These are phyloP conservation scores for Manacus vitellinus DNA, from an alignment of 2,113 vertebrate species.

Conservation along the genomic window DNA sequence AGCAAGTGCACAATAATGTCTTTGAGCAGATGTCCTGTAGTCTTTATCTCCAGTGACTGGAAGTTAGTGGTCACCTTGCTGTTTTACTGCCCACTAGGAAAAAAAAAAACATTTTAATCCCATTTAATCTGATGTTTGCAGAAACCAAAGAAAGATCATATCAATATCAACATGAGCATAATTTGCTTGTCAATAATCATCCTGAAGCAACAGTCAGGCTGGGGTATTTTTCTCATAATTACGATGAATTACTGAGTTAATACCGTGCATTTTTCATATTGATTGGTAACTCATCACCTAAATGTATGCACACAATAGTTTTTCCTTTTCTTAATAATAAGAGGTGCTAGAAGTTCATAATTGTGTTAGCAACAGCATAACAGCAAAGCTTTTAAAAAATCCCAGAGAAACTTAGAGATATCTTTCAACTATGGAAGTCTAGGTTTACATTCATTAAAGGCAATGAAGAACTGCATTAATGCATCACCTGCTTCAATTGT, in stretches of 20 bases:
- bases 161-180: not conserved
- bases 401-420: not conserved
- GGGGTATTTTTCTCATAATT: not conserved
- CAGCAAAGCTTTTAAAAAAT: not conserved
- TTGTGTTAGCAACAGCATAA: not conserved
- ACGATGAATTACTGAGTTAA: not conserved
- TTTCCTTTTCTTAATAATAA: not conserved
- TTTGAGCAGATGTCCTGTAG: not conserved
- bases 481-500: not conserved
- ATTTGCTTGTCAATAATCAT: not conserved
- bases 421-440: not conserved
- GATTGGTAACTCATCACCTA: fast-evolving
- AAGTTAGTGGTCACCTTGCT: not conserved
- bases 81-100: not conserved
- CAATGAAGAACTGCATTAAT: not conserved
- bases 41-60: conserved; percentile 15
- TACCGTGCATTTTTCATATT: not conserved
- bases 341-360: not conserved
- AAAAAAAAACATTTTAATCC: not conserved
- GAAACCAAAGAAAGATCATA: not conserved
- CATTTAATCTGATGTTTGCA: not conserved
- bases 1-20: not conserved
- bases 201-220: not conserved
- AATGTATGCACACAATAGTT: not conserved
- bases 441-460: not conserved